phyloP scores from a whole-genome alignment of 1,140 invertebrate genomes.

The Sitodiplosis mosellana region DNA sequence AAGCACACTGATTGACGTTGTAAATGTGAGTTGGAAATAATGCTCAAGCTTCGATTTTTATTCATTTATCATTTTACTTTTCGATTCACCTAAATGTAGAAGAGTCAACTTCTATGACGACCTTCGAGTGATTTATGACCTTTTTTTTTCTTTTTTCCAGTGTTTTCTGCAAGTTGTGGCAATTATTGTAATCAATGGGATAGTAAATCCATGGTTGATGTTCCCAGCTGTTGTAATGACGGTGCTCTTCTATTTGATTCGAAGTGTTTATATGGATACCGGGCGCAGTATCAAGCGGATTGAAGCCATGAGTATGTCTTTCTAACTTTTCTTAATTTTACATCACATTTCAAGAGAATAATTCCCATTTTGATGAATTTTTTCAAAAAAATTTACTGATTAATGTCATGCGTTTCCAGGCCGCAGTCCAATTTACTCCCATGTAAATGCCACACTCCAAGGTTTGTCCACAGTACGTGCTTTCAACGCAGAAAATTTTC shows the following conservation, averaged over 20 bases:
- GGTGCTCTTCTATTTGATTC: conserved; percentile 43
- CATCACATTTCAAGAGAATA: background rate
- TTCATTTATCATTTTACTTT: too few relatives aligned
- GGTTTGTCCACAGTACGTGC: too few relatives aligned
- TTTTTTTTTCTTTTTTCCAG: background rate
- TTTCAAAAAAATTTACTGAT: too few relatives aligned
- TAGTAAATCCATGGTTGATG: conserved; percentile 31
- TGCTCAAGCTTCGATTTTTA: too few relatives aligned
- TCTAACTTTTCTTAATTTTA: background rate
- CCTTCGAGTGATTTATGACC: too few relatives aligned
- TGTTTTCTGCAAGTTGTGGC: background rate
- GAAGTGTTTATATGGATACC: conserved; percentile 55
- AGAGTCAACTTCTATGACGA: too few relatives aligned
- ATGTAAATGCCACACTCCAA: conserved; percentile 57
- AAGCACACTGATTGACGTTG: conserved; percentile 45
- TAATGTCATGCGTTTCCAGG: too few relatives aligned
- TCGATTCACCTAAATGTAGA: too few relatives aligned
- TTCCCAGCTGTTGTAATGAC: conserved; percentile 40
- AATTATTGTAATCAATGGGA: conserved; percentile 29
- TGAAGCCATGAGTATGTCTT: conserved; percentile 47
- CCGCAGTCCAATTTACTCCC: conserved; percentile 67
- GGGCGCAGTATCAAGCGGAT: conserved; percentile 68
- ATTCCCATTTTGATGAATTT: too few relatives aligned
- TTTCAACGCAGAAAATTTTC: too few relatives aligned
- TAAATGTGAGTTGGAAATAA: conserved; percentile 34